These are phyloP conservation scores for Bucco capensis DNA, from an alignment of 2,113 vertebrate genomes.

Conservation along the genomic window DNA sequence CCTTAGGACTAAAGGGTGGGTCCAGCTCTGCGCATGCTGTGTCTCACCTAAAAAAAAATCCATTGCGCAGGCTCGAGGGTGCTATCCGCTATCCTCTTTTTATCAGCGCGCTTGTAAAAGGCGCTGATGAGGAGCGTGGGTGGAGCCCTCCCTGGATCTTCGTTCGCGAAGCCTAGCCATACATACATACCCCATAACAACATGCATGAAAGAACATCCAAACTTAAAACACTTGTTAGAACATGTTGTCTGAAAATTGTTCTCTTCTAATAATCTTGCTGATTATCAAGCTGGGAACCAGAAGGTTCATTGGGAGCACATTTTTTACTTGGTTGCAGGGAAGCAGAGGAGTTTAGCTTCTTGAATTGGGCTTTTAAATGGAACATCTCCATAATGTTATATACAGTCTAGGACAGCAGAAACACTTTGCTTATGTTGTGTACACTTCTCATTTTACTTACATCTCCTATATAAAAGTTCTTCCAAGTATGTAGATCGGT, in stretches of 20 bases:
- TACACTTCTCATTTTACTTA: neutral
- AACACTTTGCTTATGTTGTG: neutral
- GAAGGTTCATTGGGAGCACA: neutral
- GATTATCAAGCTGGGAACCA: neutral
- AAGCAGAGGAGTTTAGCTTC: neutral
- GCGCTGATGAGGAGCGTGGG: too few species aligned
- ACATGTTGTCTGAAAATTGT: neutral
- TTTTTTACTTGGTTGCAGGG: neutral
- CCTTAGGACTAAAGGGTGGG: too few species aligned
- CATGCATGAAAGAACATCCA: neutral
- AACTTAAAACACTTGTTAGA: neutral
- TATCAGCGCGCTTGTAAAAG: too few species aligned
- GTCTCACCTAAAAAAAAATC: too few species aligned
- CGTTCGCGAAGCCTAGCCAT: too few species aligned
- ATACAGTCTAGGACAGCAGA: neutral
- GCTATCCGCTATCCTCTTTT: too few species aligned
- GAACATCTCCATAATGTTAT: neutral
- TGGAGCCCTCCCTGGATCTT: too few species aligned
- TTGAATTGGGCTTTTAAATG: neutral
- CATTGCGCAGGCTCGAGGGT: too few species aligned
- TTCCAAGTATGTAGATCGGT: neutral
- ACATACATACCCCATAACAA: too few species aligned
- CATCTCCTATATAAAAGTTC: neutral
- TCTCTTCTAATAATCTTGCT: neutral
- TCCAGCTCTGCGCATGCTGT: too few species aligned